Base-by-base conservation (phyloP, 2,888 invertebrate genomes). In the Dryocosmus kuriphilus region DNA sequence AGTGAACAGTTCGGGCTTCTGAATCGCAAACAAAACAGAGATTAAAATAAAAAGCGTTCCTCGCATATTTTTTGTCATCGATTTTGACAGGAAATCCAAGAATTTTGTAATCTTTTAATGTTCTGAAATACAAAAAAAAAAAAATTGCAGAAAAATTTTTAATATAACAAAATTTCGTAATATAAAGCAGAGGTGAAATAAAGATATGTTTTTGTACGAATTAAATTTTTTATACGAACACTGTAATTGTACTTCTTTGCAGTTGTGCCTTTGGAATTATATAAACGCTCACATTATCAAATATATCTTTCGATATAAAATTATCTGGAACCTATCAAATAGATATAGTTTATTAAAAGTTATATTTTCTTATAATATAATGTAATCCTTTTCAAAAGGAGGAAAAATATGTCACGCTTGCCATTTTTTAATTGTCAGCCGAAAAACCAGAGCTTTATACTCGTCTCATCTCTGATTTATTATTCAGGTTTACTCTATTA, bases 21-120 rank as follows among this genome's bases (percentile, higher is more conserved):
- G 97, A 96, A 89, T 98, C 97, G 89, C 98, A 98, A 0, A 98
- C 98, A 90, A 99, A 98, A 91, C 98, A 98, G 41, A 98, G 92
- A 92, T 99, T 99, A 92, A 99, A 99, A 81, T 98, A 96, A 87
- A 97, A 97, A n/a, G 97, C 97, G 92, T 99, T 99, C 76, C 99
- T 93, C 19, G 96, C 95, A 92, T 99, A 99, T 87, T 97, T 96
- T 74, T 96, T 94, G 91, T 96, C 95, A 86, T 97, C 96, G 79
- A 99, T 98, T 82, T 96, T 94, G 60, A 98, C 96, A 0, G 98
- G 98, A 91, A 97, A 98, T 0, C 98, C 98, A 22, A 98, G 94
- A 84, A 98, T 97, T 92, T 98, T 98, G 88, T 96, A 95, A 38
- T 97, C 96, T 38, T 95, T 93, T 1, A 96, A 93, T 60, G 96